A percentile compares a stretch with the other conserved stretches of the same genome.
phyloP scores from a whole-genome alignment of 2,797 vertebrate species.

The Psittacula echo region DNA sequence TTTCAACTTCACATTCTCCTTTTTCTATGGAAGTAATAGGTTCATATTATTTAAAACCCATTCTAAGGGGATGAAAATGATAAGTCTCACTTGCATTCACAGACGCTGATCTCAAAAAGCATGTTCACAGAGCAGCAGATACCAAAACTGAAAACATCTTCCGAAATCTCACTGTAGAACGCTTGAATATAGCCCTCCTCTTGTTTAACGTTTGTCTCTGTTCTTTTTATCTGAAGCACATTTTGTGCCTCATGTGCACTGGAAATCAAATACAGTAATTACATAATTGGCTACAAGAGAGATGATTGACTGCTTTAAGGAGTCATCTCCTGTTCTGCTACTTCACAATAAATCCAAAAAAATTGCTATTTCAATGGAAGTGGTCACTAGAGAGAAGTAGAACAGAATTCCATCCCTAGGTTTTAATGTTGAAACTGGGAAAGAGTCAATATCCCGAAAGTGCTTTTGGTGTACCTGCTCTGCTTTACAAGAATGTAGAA shows the following conservation, averaged over 20 bases:
- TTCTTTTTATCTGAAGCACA: neutral
- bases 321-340: neutral
- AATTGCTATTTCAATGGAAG: conserved; percentile 11
- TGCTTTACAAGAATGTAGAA: neutral
- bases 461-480: neutral
- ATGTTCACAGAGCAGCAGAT: neutral
- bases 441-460: neutral
- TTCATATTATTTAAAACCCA: neutral
- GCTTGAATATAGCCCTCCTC: neutral
- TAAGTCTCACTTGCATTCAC: neutral
- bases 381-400: neutral
- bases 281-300: neutral
- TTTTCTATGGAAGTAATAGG: neutral
- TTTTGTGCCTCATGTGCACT: neutral
- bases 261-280: neutral
- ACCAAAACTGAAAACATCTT: neutral
- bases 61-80: neutral
- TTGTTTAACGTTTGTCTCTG: neutral
- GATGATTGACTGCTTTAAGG: neutral
- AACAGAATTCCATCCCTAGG: neutral
- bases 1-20: neutral
- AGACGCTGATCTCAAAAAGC: neutral
- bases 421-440: neutral
- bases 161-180: neutral
- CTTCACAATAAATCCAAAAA: conserved; percentile 20